Percentiles rank a stretch among this genome's conserved stretches.
Conservation (phyloP, 1,140 invertebrate species). For the Spodoptera frugiperda region DNA sequence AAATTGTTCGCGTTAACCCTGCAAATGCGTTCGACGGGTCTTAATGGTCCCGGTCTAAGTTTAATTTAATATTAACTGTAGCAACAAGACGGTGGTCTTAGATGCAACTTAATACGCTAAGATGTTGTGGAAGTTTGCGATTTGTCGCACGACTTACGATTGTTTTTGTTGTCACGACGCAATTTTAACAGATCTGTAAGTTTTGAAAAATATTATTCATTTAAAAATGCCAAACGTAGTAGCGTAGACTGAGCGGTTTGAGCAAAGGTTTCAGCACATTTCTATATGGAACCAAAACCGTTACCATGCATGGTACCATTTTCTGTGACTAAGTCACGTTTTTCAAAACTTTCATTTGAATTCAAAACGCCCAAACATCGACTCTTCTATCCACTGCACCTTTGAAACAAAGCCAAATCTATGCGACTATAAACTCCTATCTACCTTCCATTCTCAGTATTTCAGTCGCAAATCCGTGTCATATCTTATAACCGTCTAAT, state of each 20-base stretch:
- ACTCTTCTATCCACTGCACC: no score
- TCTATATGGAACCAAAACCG: no score
- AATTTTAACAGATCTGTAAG: no score
- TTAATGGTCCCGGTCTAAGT: conserved; percentile 78
- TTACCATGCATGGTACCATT: no score
- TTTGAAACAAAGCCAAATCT: no score
- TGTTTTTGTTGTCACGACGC: background rate
- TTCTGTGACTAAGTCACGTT: no score
- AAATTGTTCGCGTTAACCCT: conserved; percentile 68
- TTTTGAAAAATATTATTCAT: no score
- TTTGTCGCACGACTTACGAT: background rate
- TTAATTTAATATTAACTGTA: conserved; percentile 82
- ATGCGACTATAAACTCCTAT: background rate
- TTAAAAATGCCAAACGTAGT: no score
- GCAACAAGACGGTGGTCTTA: conserved; percentile 76
- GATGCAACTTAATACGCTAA: conserved; percentile 68
- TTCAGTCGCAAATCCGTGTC: conserved; percentile 51
- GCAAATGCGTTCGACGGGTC: conserved; percentile 77
- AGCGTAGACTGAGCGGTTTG: no score
- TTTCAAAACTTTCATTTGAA: no score
- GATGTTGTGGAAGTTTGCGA: conserved; percentile 53
- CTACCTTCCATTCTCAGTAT: background rate
- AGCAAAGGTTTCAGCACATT: no score
- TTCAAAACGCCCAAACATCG: no score
- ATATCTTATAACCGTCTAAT: conserved; percentile 51